Evolutionary conservation across 2,888 invertebrate species (phyloP).

Genomic region (Cheilosia impressa): DNA sequence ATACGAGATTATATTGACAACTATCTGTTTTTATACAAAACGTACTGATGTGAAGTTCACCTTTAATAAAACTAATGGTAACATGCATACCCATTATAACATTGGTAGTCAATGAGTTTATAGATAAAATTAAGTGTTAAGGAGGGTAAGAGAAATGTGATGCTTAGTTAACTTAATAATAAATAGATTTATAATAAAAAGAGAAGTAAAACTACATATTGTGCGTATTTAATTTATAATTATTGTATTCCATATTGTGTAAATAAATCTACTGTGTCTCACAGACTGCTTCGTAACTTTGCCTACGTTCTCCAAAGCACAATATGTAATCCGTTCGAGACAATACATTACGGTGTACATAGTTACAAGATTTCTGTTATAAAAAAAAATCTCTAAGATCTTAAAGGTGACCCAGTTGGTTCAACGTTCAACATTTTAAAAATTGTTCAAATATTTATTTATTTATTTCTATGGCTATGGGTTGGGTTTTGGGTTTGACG

Average conservation of each 20-base stretch:
- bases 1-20: slow-evolving; percentile 19
- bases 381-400: no score
- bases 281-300: neutral
- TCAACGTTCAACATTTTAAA: no score
- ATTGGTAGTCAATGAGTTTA: slow-evolving; percentile 8
- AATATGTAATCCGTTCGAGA: no score
- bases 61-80: neutral
- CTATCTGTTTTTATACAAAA: neutral
- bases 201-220: slow-evolving; percentile 21
- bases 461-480: no score
- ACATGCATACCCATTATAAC: neutral
- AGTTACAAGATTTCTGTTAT: no score
- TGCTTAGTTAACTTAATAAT: slow-evolving; percentile 25
- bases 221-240: slow-evolving; percentile 33
- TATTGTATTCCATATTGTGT: neutral
- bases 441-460: no score
- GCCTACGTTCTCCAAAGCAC: neutral
- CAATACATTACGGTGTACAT: no score
- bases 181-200: neutral
- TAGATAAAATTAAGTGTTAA: slow-evolving; percentile 5
- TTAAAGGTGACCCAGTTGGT: no score
- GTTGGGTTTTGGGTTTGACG: no score
- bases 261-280: neutral
- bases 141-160: slow-evolving; percentile 13
- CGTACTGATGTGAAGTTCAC: neutral